These are phyloP conservation scores for Ornithoptera alexandrae DNA, from an alignment of 2,888 invertebrate species.

Conservation along the genomic window DNA sequence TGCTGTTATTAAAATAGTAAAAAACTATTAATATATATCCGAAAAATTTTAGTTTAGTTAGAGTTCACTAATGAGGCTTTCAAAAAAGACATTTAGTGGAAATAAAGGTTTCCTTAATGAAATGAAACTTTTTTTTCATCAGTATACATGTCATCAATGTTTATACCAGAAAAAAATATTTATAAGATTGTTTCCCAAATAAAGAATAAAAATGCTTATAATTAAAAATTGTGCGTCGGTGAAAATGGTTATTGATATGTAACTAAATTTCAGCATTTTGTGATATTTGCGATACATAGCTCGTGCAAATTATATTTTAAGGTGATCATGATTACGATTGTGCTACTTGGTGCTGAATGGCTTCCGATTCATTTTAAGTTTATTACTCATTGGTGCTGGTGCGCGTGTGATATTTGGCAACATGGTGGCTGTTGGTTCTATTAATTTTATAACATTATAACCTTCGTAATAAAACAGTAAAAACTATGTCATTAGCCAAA, in stretches of 20 bases:
- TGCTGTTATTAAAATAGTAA: background rate
- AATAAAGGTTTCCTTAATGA: too few relatives aligned
- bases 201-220: too few relatives aligned
- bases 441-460: background rate
- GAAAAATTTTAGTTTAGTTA: background rate
- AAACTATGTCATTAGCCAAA: too few relatives aligned
- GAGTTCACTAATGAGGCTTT: too few relatives aligned
- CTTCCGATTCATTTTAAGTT: slow-evolving; percentile 1
- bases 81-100: too few relatives aligned
- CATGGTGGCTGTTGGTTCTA: slow-evolving; percentile 30
- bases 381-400: slow-evolving; percentile 18
- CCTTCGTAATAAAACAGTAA: background rate
- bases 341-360: slow-evolving; percentile 19
- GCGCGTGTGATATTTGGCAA: slow-evolving; percentile 17
- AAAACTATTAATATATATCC: background rate
- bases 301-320: slow-evolving; percentile 30
- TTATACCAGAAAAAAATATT: too few relatives aligned
- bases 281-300: slow-evolving; percentile 15
- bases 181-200: too few relatives aligned
- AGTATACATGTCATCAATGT: too few relatives aligned
- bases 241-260: background rate
- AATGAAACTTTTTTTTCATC: too few relatives aligned
- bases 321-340: slow-evolving; percentile 15
- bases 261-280: slow-evolving; percentile 11
- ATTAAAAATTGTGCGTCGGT: background rate